These are phyloP conservation scores for Potorous gilbertii DNA, from an alignment of 2,797 vertebrate species.

Conservation along the genomic window DNA sequence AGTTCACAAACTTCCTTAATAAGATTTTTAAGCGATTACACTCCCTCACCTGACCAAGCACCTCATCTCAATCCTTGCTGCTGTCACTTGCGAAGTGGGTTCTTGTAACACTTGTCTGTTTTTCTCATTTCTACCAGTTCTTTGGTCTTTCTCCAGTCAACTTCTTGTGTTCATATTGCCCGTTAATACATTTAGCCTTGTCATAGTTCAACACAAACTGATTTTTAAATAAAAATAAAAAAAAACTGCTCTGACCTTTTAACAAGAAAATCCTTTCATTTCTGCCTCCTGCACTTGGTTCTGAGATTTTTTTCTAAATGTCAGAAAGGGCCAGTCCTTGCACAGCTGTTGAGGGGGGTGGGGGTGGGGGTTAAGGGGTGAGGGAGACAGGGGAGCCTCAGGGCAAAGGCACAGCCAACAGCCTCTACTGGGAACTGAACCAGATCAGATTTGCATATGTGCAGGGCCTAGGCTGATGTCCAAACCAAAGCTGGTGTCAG, in stretches of 20 bases:
- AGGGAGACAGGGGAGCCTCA: not conserved
- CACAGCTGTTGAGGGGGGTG: conserved; percentile 37
- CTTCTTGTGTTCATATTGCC: conserved; percentile 14
- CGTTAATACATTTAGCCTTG: conserved; percentile 56
- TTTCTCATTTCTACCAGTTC: not conserved
- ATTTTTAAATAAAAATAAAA: conserved; percentile 75
- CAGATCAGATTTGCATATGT: not conserved
- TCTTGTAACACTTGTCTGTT: not conserved
- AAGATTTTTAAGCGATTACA: not conserved
- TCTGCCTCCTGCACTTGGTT: conserved; percentile 81
- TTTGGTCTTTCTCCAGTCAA: not conserved
- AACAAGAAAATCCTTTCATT: conserved; percentile 84
- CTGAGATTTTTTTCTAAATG: conserved; percentile 85
- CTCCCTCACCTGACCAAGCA: not conserved
- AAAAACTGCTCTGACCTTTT: conserved; percentile 84
- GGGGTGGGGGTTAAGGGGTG: conserved; percentile 8
- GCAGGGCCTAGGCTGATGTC: not conserved
- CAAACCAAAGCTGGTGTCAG: not conserved
- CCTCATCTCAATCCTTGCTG: not conserved
- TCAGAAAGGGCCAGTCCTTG: conserved; percentile 76
- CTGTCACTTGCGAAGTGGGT: not conserved
- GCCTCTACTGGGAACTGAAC: not conserved
- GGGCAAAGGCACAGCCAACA: not conserved
- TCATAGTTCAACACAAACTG: conserved; percentile 76
- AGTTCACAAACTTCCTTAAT: not conserved